Evolutionary conservation across 2,113 vertebrate species (phyloP), one percentile per base, ranked within the genome.

Genomic region (Colistium nudipinnis): DNA sequence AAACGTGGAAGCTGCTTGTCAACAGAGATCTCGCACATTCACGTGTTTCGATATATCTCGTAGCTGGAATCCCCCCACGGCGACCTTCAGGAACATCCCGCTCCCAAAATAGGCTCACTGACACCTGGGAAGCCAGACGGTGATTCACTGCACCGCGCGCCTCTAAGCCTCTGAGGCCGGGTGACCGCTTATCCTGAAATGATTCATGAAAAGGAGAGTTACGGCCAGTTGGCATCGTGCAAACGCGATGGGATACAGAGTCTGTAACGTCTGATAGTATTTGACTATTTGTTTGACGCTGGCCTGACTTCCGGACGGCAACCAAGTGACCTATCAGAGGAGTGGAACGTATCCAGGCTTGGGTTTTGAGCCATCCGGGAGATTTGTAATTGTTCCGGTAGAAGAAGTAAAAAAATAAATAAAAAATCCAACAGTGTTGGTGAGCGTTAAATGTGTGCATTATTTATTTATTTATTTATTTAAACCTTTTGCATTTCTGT

Each of bases 1-100:
- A 52, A 88, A 78, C 54, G 70, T 69, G 44, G 35, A 75, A 66
- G 65, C 79, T 28, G 63, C 56, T 43, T 55, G 64, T 83, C 68
- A 59, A 70, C 48, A 43, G 19, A 36, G 44, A 39, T 54, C 55
- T 77, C 30, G 14, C 60, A 52, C 51, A 16, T 55, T 55, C 64
- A 74, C 30, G 28, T 62, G 62, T 54, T 20, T 45, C 36, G 35
- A 8, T 45, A 59, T 63, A 49, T 53, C 47, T 47, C 44, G 30
- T 6, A n/a, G 33, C 20, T 56, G 12, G 69, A 44, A 62, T 69
- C 51, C 43, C 70, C 6, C 64, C 62, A 66, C 41, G 30, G 27
- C 16, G 9, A 81, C 72, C 72, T 74, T 24, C 28, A n/a, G 60
- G 39, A 54, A 33, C 52, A 33, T 47, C 41, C 36, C 67, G 43